A percentile compares a stretch with the other conserved stretches of the same genome.
These are phyloP conservation scores for Phrynocephalus guinanensis DNA, from an alignment of 2,797 vertebrate species.

Conservation along the genomic window DNA sequence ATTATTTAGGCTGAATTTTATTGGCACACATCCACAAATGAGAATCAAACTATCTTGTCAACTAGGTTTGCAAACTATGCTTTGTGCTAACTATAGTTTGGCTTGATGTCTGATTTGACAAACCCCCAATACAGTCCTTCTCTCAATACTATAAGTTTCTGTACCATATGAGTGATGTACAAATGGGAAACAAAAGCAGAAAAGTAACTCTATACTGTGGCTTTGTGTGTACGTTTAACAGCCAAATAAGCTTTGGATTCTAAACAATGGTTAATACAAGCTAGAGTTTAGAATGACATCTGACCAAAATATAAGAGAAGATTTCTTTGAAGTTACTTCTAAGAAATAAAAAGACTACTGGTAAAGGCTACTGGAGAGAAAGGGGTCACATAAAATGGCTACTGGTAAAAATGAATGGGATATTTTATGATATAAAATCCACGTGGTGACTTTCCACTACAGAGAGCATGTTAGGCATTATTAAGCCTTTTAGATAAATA, in stretches of 20 bases:
- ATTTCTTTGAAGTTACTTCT: too few species aligned
- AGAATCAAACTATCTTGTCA: neutral
- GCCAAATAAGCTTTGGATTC: neutral
- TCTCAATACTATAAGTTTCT: neutral
- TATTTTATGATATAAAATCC: neutral
- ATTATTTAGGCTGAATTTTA: neutral
- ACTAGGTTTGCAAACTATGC: neutral
- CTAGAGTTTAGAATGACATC: neutral
- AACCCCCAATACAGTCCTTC: neutral
- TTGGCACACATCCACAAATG: neutral
- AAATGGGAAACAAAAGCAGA: neutral
- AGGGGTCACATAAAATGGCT: too few species aligned
- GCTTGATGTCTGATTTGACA: neutral
- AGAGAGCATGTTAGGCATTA: too few species aligned
- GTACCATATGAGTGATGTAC: neutral
- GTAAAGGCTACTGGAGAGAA: neutral
- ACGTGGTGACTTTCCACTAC: neutral
- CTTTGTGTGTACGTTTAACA: neutral
- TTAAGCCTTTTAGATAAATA: neutral
- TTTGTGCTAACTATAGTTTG: neutral
- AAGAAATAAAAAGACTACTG: too few species aligned
- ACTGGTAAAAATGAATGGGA: too few species aligned
- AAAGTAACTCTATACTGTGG: neutral
- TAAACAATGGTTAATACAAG: neutral
- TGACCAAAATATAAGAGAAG: neutral